Evolutionary conservation across 2,797 vertebrate species (phyloP).

Genomic region (Thripadectes ignobilis): DNA sequence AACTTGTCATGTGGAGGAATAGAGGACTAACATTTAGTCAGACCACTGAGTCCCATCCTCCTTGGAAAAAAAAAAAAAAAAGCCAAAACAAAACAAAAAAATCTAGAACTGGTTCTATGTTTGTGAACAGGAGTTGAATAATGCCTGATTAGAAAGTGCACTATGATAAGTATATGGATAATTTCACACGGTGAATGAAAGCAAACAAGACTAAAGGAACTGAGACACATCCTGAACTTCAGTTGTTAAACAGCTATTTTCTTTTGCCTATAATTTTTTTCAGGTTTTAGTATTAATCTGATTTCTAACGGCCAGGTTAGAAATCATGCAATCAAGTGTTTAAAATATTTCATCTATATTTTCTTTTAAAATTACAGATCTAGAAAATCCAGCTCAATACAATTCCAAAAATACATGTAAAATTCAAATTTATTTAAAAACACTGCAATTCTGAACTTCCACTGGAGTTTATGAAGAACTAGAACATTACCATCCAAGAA

Average conservation of each 20-base stretch:
- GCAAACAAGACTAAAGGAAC: background rate
- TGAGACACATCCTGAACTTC: background rate
- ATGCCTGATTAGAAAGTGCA: background rate
- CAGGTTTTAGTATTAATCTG: background rate
- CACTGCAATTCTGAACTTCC: background rate
- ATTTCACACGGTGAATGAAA: background rate
- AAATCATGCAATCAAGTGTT: background rate
- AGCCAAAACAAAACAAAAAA: background rate
- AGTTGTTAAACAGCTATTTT: background rate
- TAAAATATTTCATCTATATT: background rate
- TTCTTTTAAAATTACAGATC: background rate
- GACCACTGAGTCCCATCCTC: accelerated
- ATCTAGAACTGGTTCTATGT: background rate
- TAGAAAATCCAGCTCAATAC: background rate
- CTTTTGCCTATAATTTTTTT: background rate
- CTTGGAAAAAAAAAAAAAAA: background rate
- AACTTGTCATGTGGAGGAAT: background rate
- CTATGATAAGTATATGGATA: background rate
- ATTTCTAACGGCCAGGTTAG: background rate
- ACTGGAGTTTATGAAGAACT: background rate
- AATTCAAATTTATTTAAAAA: background rate
- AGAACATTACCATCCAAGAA: slow-evolving; percentile 11
- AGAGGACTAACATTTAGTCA: background rate
- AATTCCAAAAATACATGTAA: background rate
- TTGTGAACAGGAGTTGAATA: background rate